These are phyloP conservation scores for Euspilapteryx auroguttella DNA, from an alignment of 2,888 invertebrate species.

Conservation along the genomic window DNA sequence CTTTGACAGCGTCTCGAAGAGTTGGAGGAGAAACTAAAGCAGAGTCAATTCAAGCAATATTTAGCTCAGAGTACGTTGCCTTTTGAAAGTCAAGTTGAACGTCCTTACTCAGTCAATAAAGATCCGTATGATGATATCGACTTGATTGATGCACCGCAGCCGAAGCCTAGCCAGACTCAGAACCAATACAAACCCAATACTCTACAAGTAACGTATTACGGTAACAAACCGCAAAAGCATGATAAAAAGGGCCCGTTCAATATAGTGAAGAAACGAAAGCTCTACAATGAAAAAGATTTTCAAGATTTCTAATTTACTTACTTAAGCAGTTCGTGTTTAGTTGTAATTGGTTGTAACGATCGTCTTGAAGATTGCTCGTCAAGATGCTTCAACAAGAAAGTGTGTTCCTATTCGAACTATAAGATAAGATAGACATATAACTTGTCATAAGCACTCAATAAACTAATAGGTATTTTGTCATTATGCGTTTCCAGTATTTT, in stretches of 20 bases:
- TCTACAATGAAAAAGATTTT: constrained; percentile 41
- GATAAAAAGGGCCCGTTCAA: constrained; percentile 41
- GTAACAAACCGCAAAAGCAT: constrained; percentile 16
- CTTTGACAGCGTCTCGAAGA: constrained; percentile 41
- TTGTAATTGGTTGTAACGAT: constrained; percentile 6
- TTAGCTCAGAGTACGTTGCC: constrained; percentile 28
- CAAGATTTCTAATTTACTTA: constrained; percentile 23
- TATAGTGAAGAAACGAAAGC: constrained; percentile 43
- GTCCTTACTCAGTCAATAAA: constrained; percentile 28
- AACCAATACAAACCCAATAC: constrained; percentile 19
- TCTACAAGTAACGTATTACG: constrained; percentile 36
- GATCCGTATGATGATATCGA: constrained; percentile 15
- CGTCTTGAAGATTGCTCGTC: no score
- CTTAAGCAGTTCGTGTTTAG: constrained; percentile 1
- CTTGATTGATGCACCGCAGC: no score
- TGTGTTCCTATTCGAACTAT: no score
- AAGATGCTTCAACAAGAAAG: no score
- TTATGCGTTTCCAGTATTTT: no score
- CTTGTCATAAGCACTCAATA: no score
- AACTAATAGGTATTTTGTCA: no score
- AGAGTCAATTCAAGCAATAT: constrained; percentile 43
- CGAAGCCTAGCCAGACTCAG: constrained; percentile 5
- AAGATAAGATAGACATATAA: no score
- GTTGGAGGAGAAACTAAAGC: constrained; percentile 45
- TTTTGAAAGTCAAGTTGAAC: constrained; percentile 31